Base-by-base conservation (phyloP, 2,113 vertebrate genomes). In the Dasyprocta punctata region DNA sequence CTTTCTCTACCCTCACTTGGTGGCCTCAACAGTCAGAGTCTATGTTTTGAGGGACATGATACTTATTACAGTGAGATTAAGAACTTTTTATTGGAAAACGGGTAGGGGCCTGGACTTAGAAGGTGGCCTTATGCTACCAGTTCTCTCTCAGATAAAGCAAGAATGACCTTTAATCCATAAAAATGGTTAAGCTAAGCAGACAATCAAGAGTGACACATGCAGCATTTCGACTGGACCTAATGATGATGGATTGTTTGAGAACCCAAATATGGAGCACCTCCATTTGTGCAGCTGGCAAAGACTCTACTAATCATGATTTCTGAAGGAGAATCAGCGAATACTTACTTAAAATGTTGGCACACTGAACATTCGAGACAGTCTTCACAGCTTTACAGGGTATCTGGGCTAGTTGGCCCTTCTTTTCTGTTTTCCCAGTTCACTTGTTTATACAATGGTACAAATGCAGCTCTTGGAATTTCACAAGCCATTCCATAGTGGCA, bases 221-320 rank as follows among this genome's bases (percentile, higher is more conserved):
- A 13, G 81, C 58, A 0, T 91, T 83, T 94, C 86, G 73, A 95
- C 49, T 60, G 26, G 0, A 8, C 65, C 56, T n/a, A 85, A 97
- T 11, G 14, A 88, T 90, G 65, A 65, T 33, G 77, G 65, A 84
- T 97, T 89, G 90, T 26, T 95, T 95, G 93, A 92, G 84, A 97
- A 95, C 47, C 80, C 94, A 95, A 89, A 90, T 75, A 92, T 81
- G 63, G 94, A 84, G 52, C 89, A 69, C 61, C 60, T 77, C 36
- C 90, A 75, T 94, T 96, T 98, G 97, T 92, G 89, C 92, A 98
- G 95, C 94, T 97, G 97, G 97, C 49, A 95, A 97, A 92, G 80
- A 92, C 98, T 97, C 90, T 95, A 89, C 89, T 97, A 83, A 22
- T 97, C 90, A 20, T 38, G 86, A 96, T 69, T 95, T 91, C 56